Base-by-base conservation (phyloP, 92 coral and sea anemone species). In the Palythoa grandis region DNA sequence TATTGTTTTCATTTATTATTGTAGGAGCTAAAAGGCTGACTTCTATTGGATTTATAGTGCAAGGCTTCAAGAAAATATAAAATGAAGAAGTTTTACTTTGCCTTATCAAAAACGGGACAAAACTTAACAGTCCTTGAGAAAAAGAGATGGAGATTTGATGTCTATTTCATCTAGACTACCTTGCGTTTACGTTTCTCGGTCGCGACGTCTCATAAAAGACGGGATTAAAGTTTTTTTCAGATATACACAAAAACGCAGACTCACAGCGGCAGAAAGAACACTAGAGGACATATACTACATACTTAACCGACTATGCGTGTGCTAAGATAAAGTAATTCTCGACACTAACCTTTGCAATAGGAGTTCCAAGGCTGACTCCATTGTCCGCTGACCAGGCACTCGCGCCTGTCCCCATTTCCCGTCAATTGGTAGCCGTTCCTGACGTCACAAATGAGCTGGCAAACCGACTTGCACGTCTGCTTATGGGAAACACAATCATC, bases 311-410 rank as follows among this genome's bases (percentile, higher is more conserved):
- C 50, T 43, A 43, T 8, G 3, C 6, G 70, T 3, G 25, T 9
- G 0, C 6, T 1, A 29, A 0, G 11, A 65, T 7, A 7, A 65
- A 63, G 23, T 17, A 5, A 16, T 10, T 29, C 47, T 14, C 14
- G 13, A 17, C 29, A 43, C 86, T n/a, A 72, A 94, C 98, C 98
- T 96, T 94, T 92, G 48, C 98, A 96, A 76, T 89, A 91, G 10
- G 95, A 87, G 61, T 43, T 88, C 98, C 98, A 94, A 53, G 98
- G 95, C 29, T 91, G 84, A 39, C 93, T 89, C 98, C 98, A 96
- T 78, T 92, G 92, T 70, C 98, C 96, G 56, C 83, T 92, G 13
- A 88, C 91, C 60, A 86, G 87, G 70, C 98, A 96, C 16, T 84
- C 90, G 72, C 96, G 86, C 11, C 86, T 84, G 76, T 63, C 83